phyloP scores from a whole-genome alignment of 2,888 invertebrate genomes.

The Heliconius ethilla region DNA sequence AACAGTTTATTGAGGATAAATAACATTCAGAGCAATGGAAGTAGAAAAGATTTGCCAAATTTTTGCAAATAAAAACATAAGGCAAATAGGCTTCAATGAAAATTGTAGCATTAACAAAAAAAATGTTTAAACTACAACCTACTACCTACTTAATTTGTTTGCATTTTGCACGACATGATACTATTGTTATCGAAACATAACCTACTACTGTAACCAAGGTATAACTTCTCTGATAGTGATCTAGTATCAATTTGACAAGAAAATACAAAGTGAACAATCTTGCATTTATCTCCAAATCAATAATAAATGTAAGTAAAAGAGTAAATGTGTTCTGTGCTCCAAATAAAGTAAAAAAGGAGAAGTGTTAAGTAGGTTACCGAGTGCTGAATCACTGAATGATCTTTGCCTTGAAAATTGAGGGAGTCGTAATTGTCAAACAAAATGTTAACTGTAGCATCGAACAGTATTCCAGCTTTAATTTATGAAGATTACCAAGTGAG shows the following conservation, averaged over 20 bases:
- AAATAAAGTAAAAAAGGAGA: background rate
- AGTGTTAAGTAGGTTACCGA: background rate
- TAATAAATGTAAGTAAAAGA: too few relatives aligned
- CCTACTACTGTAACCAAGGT: background rate
- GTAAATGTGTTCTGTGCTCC: too few relatives aligned
- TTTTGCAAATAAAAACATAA: too few relatives aligned
- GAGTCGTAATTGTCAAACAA: background rate
- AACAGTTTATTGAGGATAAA: too few relatives aligned
- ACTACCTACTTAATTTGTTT: background rate
- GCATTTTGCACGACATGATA: background rate
- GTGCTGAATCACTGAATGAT: background rate
- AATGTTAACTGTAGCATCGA: background rate
- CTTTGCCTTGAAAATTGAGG: background rate
- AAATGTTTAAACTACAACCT: too few relatives aligned
- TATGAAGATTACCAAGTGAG: constrained; percentile 27
- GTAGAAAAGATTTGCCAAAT: too few relatives aligned
- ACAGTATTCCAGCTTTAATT: constrained; percentile 15
- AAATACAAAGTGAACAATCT: background rate
- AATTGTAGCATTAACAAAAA: too few relatives aligned
- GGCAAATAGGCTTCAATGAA: too few relatives aligned
- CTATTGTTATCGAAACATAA: background rate
- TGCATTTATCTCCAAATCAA: too few relatives aligned
- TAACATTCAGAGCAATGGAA: too few relatives aligned
- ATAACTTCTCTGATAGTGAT: too few relatives aligned
- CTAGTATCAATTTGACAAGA: background rate